These are phyloP conservation scores for Coregonus clupeaformis DNA, from an alignment of 2,113 vertebrate genomes.

Conservation along the genomic window DNA sequence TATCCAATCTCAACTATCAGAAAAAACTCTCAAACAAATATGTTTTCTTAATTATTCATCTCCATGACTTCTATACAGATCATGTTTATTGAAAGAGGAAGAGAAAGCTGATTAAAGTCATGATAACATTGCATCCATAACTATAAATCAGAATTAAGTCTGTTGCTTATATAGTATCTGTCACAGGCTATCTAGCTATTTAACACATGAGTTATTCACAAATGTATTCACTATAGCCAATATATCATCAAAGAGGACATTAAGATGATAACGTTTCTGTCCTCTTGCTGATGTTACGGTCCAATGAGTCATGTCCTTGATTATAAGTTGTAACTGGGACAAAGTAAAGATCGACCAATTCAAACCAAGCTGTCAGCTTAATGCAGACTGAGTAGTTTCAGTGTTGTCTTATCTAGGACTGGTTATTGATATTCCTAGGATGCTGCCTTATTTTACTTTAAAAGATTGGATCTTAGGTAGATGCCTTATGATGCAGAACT, in stretches of 20 bases:
- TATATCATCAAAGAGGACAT: neutral
- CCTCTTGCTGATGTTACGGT: neutral
- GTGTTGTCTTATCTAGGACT: constrained; percentile 16
- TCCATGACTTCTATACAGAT: neutral
- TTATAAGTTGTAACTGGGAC: constrained; percentile 34
- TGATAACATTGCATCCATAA: neutral
- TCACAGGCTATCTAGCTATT: neutral
- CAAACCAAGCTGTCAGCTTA: constrained; percentile 20
- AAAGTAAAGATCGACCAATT: constrained; percentile 26
- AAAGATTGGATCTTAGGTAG: constrained; percentile 21
- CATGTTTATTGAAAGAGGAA: neutral
- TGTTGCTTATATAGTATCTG: neutral
- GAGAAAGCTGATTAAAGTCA: neutral
- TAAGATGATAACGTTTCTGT: neutral
- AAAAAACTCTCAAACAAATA: no score
- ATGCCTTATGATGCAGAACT: constrained; percentile 55
- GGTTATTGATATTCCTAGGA: constrained; percentile 60
- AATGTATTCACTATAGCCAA: neutral
- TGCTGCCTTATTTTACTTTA: constrained; percentile 52
- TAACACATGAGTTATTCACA: neutral
- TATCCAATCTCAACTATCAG: no score
- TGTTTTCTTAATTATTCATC: neutral
- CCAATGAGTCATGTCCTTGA: neutral
- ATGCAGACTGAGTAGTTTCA: constrained; percentile 17
- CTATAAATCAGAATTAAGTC: constrained; percentile 5